phyloP scores from a whole-genome alignment of 2,888 invertebrate genomes.

The Dryadula phaetusa region DNA sequence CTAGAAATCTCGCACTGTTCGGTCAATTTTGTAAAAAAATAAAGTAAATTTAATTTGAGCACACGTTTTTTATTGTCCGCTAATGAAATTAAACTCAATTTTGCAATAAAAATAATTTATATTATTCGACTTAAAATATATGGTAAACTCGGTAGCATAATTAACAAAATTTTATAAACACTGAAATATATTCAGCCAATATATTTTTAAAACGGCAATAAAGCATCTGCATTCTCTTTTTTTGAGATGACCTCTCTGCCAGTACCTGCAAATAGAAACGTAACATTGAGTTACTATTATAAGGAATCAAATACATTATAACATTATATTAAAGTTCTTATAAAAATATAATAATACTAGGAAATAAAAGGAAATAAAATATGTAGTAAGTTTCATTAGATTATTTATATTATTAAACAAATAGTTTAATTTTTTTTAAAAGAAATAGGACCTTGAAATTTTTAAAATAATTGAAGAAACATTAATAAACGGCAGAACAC shows the following conservation, averaged over 20 bases:
- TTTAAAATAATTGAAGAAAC: no score
- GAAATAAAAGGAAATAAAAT: no score
- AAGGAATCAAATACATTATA: no score
- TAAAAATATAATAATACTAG: not conserved
- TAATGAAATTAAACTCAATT: slow-evolving; percentile 59
- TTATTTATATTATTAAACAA: no score
- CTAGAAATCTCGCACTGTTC: slow-evolving; percentile 85
- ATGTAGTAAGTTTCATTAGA: no score
- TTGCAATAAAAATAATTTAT: slow-evolving; percentile 83
- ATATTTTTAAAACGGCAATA: slow-evolving; percentile 80
- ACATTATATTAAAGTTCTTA: no score
- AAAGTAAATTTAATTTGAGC: slow-evolving; percentile 80
- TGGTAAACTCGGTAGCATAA: slow-evolving; percentile 81
- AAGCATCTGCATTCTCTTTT: slow-evolving; percentile 75
- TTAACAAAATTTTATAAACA: slow-evolving; percentile 81
- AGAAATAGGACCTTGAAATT: no score
- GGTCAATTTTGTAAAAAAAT: slow-evolving; percentile 83
- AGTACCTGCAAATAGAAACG: slow-evolving; percentile 58
- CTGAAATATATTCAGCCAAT: slow-evolving; percentile 82
- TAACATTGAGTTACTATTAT: not conserved
- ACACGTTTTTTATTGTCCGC: slow-evolving; percentile 60
- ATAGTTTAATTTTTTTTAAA: no score
- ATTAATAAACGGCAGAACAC: no score
- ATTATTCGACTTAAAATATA: slow-evolving; percentile 81
- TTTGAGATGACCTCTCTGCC: slow-evolving; percentile 47